Evolutionary conservation across 2,797 vertebrate genomes (phyloP).

Genomic region (Ctenopoma multispine): DNA sequence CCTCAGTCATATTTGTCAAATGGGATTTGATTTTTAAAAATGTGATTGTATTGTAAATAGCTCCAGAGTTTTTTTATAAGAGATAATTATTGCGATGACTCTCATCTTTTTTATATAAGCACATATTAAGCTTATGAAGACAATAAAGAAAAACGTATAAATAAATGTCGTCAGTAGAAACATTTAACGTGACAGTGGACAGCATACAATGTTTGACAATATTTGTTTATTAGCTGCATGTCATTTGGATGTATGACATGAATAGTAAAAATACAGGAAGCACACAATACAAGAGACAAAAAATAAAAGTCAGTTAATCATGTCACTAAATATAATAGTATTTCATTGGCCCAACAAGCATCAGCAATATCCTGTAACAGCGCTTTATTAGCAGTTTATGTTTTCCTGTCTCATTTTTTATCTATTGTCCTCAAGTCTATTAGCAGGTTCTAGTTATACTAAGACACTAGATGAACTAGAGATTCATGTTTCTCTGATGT

Average conservation of each 20-base stretch:
- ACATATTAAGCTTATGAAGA: constrained; percentile 59
- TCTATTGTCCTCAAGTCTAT: constrained; percentile 41
- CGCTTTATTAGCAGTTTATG: constrained; percentile 16
- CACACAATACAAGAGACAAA: constrained; percentile 4
- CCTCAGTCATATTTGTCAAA: constrained; percentile 33
- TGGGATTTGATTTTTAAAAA: constrained; percentile 31
- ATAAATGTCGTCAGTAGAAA: neutral
- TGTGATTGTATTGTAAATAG: constrained; percentile 84
- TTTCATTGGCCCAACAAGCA: neutral
- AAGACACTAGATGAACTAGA: constrained; percentile 54
- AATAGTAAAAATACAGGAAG: neutral
- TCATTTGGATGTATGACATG: neutral
- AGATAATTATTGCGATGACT: constrained; percentile 68
- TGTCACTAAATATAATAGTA: neutral
- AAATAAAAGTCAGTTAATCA: constrained; percentile 11
- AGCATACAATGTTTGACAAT: neutral
- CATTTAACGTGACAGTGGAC: neutral
- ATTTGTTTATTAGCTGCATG: constrained; percentile 2
- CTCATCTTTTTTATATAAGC: constrained; percentile 66
- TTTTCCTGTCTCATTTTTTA: constrained; percentile 25
- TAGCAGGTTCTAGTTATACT: constrained; percentile 51
- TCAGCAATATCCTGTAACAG: neutral
- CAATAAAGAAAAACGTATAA: constrained; percentile 8
- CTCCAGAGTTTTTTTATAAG: constrained; percentile 78
- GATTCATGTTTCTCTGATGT: constrained; percentile 86